These are phyloP conservation scores for Poeciliopsis paucimaculata DNA, from an alignment of 2,797 vertebrate genomes.

Conservation along the genomic window DNA sequence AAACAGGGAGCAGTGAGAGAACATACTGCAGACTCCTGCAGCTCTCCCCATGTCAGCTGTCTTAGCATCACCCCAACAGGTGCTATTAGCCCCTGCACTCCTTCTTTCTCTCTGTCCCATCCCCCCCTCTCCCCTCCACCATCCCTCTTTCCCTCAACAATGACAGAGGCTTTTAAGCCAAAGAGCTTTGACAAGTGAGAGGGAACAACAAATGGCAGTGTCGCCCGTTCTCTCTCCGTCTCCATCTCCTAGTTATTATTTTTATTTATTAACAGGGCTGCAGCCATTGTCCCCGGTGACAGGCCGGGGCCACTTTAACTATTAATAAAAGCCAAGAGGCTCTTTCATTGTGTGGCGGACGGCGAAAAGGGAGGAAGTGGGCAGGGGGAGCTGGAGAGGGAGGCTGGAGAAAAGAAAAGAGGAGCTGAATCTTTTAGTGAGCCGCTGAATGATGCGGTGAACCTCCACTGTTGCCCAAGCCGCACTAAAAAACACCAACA, in stretches of 20 bases:
- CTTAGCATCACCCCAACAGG: slow-evolving; percentile 90
- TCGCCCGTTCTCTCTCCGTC: slow-evolving; percentile 81
- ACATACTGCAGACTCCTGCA: slow-evolving; percentile 42
- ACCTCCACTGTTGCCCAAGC: slow-evolving; percentile 34
- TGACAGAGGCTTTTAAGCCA: slow-evolving; percentile 92
- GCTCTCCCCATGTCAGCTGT: slow-evolving; percentile 84
- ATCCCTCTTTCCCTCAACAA: slow-evolving; percentile 81
- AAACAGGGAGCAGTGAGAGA: slow-evolving; percentile 28
- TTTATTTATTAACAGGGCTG: slow-evolving; percentile 91
- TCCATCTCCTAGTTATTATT: slow-evolving; percentile 86
- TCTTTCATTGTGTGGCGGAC: slow-evolving; percentile 77
- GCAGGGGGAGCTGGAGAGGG: slow-evolving; percentile 37
- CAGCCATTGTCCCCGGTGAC: slow-evolving; percentile 83
- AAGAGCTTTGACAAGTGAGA: slow-evolving; percentile 93
- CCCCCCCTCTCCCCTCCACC: slow-evolving; percentile 53
- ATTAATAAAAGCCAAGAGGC: slow-evolving; percentile 87
- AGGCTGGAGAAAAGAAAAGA: slow-evolving; percentile 11
- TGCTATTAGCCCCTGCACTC: slow-evolving; percentile 84
- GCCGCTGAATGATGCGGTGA: slow-evolving; percentile 56
- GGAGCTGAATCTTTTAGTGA: slow-evolving; percentile 42
- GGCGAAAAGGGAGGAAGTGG: slow-evolving; percentile 69
- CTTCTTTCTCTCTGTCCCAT: slow-evolving; percentile 47
- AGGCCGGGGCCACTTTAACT: slow-evolving; percentile 89
- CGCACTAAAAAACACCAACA: slow-evolving; percentile 12
- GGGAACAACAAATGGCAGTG: slow-evolving; percentile 91